Percentiles rank a stretch among this genome's conserved stretches.
phyloP scores from a whole-genome alignment of 2,888 invertebrate species.

The Hydropsyche betteni region DNA sequence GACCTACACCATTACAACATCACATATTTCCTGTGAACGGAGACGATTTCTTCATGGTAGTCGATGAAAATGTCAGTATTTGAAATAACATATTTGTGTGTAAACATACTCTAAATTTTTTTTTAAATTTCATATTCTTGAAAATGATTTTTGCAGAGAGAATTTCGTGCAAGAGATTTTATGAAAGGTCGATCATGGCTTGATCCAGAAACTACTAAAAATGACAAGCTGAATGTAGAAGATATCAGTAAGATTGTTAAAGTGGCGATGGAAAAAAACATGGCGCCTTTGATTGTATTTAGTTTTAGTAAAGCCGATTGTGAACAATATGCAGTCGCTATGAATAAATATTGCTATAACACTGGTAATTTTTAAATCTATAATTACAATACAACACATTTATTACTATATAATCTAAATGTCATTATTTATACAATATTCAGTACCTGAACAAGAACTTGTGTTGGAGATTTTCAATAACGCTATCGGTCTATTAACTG shows the following conservation, averaged over 20 bases:
- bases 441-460: slow-evolving; percentile 89
- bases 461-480: slow-evolving; percentile 98
- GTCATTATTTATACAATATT: slow-evolving; percentile 41
- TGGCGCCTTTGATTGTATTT: slow-evolving; percentile 98
- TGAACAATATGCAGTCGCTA: slow-evolving; percentile 93
- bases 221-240: slow-evolving; percentile 62
- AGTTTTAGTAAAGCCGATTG: slow-evolving; percentile 99
- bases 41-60: slow-evolving; percentile 94
- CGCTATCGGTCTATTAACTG: slow-evolving; percentile 94
- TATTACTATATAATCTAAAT: background rate
- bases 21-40: slow-evolving; percentile 98
- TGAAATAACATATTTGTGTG: slow-evolving; percentile 19
- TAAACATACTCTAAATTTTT: background rate
- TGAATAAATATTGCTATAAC: slow-evolving; percentile 97
- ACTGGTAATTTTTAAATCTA: slow-evolving; percentile 66
- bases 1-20: slow-evolving; percentile 98
- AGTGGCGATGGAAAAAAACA: slow-evolving; percentile 97
- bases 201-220: slow-evolving; percentile 66
- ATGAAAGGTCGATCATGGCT: slow-evolving; percentile 75
- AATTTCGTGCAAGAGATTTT: slow-evolving; percentile 97
- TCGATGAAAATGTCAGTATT: slow-evolving; percentile 79
- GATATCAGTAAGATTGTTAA: slow-evolving; percentile 84
- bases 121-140: background rate
- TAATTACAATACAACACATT: background rate
- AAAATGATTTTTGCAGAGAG: slow-evolving; percentile 67